Evolutionary conservation across 2,113 vertebrate species (phyloP), one percentile per base, ranked within the genome.

Genomic region (Nycticorax nycticorax): DNA sequence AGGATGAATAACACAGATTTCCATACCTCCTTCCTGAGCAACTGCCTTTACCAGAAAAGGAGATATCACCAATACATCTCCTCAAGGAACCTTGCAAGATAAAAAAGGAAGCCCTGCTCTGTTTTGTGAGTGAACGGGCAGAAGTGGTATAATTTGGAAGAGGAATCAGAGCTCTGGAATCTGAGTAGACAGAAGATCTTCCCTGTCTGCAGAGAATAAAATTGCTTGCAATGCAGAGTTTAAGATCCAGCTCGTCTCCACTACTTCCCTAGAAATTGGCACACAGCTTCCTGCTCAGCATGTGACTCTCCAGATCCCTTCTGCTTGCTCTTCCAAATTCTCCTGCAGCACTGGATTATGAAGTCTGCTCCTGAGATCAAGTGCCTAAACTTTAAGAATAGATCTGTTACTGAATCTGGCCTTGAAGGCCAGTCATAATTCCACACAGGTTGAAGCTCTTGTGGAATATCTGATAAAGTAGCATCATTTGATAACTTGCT

Each of bases 41-140:
- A 64, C 35, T 75, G 73, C 48, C 57, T 95, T 76, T 62, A 32
- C 63, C 83, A 84, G 79, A 87, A 95, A 92, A 93, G 90, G 86
- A 77, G n/a, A 53, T 66, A 28, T 26, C 32, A 69, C 45, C 55
- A 77, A 23, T 66, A 62, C 17, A n/a, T 62, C 74, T 93, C 60
- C 15, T 50, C 17, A n/a, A 28, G 56, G 50, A 60, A 74, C 28
- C 26, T 80, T 52, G 53, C 35, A 23, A 35, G 59, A 88, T 35
- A 50, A 45, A 50, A 85, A 79, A 37, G 20, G 72, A 66, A 86
- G 28, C 17, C 27, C 39, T 77, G 32, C 32, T 33, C 24, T 69
- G 19, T 45, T 78, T 18, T 84, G 43, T 20, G 79, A 33, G 47
- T 35, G 50, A 84, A 33, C 1, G 4, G 50, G 28, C 53, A 79